Evolutionary conservation across 2,113 vertebrate genomes (phyloP), one percentile per base, ranked within the genome.

Genomic region (Rhabdomys dilectus): DNA sequence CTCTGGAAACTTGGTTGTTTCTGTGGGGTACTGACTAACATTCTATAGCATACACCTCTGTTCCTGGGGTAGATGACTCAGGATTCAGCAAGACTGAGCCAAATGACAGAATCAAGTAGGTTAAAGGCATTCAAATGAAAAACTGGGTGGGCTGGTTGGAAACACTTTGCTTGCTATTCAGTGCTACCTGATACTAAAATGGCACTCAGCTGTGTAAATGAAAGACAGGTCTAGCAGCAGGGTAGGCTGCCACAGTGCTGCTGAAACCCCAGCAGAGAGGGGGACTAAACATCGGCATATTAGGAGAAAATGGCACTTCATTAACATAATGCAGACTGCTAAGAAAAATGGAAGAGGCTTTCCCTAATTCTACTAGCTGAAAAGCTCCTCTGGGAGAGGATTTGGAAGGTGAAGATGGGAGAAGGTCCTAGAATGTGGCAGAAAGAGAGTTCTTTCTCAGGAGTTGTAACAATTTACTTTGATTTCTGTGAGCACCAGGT

Each of bases 301-400:
- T 90, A 36, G 5, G 82, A 48, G 93, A 91, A 96, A 97, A 89
- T 64, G 93, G 22, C 31, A 93, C 78, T 97, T 91, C 84, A 87
- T 95, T 95, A n/a, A 34, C 58, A 42, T 72, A 73, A 93, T 92
- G 88, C 60, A 51, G 24, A n/a, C 62, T 26, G 17, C 36, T 77
- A 85, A 91, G 42, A 56, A 87, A 93, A 8, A 82, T 78, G 34
- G 62, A 76, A 68, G 66, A 42, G 53, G 75, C 78, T 78, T 68
- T 58, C 24, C 42, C 60, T 70, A 86, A 12, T 93, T 31, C 81
- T 22, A 51, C 76, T 53, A 5, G 34, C 45, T 26, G 22, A 24
- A 89, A 60, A 88, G 56, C 89, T 51, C 22, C 17, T 7, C 62
- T 45, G 34, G 77, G n/a, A 94, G 84, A 64, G 45, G 82, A 78